These are phyloP conservation scores for Takifugu rubripes DNA, from an alignment of 2,797 vertebrate species.

Conservation along the genomic window DNA sequence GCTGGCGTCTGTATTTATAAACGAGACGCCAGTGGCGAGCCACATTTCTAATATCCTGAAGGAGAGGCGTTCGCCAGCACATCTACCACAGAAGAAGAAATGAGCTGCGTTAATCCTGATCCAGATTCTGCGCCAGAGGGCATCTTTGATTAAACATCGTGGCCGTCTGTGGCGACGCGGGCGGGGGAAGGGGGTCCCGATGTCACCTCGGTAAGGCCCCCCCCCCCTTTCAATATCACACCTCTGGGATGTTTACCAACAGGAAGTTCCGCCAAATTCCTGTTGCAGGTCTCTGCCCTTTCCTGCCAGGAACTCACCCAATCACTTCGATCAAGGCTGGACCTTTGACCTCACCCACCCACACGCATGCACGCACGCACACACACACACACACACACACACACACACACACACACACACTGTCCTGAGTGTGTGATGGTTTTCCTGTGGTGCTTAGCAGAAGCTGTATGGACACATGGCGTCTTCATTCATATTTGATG, in stretches of 20 bases:
- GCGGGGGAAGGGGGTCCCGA: slow-evolving; percentile 1
- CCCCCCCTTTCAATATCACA: slow-evolving; percentile 55
- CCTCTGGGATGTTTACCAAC: slow-evolving; percentile 47
- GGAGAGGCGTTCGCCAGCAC: background rate
- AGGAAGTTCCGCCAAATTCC: slow-evolving; percentile 62
- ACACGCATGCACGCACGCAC: slow-evolving; percentile 4
- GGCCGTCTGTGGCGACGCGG: slow-evolving; percentile 4
- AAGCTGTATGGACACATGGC: too few relatives aligned
- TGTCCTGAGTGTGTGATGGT: background rate
- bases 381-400: slow-evolving; percentile 1
- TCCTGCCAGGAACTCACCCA: slow-evolving; percentile 35
- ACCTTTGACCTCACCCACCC: background rate
- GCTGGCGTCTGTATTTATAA: slow-evolving; percentile 40
- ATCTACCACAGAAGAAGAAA: slow-evolving; percentile 26
- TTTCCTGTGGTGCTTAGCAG: too few relatives aligned
- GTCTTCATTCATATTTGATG: too few relatives aligned
- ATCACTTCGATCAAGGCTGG: background rate
- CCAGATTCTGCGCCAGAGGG: slow-evolving; percentile 13
- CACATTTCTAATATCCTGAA: slow-evolving; percentile 47
- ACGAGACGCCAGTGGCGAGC: slow-evolving; percentile 20
- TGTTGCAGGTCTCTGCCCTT: slow-evolving; percentile 73
- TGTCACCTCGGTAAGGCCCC: background rate
- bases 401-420: background rate
- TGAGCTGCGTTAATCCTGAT: slow-evolving; percentile 25
- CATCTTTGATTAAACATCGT: slow-evolving; percentile 37